Conservation (phyloP, 2,888 invertebrate genomes). For the Lasioglossum villosulum region DNA sequence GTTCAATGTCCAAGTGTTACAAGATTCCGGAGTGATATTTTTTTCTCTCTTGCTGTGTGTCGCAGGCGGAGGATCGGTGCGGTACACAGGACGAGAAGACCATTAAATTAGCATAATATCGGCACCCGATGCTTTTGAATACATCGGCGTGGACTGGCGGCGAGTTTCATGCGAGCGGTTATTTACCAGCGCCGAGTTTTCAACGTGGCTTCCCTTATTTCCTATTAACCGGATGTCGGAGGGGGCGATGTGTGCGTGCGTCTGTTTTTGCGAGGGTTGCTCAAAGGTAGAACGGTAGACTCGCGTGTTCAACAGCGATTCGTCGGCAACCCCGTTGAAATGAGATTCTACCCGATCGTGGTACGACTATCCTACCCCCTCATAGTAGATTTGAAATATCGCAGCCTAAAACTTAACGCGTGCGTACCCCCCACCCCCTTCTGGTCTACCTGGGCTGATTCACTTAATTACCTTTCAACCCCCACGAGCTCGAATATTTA, state of each 20-base stretch:
- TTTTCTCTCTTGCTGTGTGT: not conserved
- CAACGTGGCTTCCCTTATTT: conserved; percentile 33
- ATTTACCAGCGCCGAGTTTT: conserved; percentile 59
- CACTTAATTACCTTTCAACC: conserved; percentile 15
- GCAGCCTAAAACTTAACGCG: conserved; percentile 24
- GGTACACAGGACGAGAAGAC: conserved; percentile 39
- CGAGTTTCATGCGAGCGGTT: conserved; percentile 53
- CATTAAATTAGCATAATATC: conserved; percentile 75
- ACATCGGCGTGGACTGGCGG: conserved; percentile 50
- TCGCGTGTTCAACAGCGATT: conserved; percentile 63
- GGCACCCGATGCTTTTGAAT: conserved; percentile 68
- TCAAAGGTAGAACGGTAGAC: conserved; percentile 48
- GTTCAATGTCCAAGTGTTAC: not conserved
- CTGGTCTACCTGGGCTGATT: conserved; percentile 19
- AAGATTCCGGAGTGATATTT: not conserved
- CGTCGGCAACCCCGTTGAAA: conserved; percentile 35
- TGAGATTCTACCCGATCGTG: conserved; percentile 48
- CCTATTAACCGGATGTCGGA: conserved; percentile 38
- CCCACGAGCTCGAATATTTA: not conserved
- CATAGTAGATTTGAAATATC: conserved; percentile 47
- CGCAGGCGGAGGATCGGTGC: conserved; percentile 35
- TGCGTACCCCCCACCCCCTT: not conserved
- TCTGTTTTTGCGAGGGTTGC: not conserved
- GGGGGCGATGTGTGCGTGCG: not conserved
- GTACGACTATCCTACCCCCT: conserved; percentile 16